phyloP scores from a whole-genome alignment of 2,797 vertebrate species.

The Falco columbarius region DNA sequence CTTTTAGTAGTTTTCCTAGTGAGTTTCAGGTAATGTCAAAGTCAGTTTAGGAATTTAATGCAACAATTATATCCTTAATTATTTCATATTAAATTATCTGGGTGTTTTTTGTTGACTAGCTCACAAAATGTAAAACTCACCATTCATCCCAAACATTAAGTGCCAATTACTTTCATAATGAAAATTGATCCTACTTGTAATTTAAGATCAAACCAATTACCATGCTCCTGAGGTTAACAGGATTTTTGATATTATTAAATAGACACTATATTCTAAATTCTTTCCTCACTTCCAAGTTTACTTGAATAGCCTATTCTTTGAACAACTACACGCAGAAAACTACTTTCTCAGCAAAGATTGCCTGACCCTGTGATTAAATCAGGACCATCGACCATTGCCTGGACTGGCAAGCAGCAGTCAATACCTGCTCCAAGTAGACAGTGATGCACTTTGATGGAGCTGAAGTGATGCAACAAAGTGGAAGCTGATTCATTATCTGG shows the following conservation, averaged over 20 bases:
- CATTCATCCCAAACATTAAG: background rate
- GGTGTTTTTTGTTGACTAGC: background rate
- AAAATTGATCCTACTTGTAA: background rate
- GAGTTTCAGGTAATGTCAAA: background rate
- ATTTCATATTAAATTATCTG: background rate
- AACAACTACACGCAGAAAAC: background rate
- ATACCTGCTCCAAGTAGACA: background rate
- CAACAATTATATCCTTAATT: background rate
- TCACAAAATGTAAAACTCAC: background rate
- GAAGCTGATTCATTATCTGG: background rate
- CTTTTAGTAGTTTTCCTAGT: background rate
- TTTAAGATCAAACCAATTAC: background rate
- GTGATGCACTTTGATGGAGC: background rate
- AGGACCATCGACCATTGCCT: background rate
- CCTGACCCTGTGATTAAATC: background rate
- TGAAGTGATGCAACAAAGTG: background rate
- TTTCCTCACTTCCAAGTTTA: background rate
- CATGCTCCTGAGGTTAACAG: background rate
- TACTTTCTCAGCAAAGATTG: background rate
- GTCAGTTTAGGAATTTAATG: background rate
- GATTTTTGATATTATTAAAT: background rate
- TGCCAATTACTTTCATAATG: background rate
- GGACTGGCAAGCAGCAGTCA: background rate
- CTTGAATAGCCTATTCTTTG: background rate
- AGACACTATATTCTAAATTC: background rate